Evolutionary conservation across 2,797 vertebrate genomes (phyloP).

Genomic region (Trematomus bernacchii): DNA sequence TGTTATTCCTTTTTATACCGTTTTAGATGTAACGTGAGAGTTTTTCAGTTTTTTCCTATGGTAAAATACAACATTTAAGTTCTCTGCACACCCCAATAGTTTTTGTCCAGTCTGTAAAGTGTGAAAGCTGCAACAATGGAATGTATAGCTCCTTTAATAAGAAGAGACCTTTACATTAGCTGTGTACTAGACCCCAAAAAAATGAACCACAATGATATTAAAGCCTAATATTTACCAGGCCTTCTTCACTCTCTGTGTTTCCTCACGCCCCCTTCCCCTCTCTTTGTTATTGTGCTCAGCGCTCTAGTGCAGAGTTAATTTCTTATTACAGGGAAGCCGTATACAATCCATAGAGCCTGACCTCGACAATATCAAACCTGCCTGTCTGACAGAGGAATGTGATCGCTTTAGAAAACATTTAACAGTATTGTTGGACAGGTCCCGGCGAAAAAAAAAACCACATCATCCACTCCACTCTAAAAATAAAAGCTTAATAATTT

Average conservation of each 20-base stretch:
- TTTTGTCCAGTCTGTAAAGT: slow-evolving; percentile 2
- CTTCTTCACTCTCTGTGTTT: slow-evolving; percentile 52
- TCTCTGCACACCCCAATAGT: neutral
- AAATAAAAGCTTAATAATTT: slow-evolving; percentile 84
- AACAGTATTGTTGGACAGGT: slow-evolving; percentile 66
- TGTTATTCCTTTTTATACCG: neutral
- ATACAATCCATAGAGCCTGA: slow-evolving; percentile 78
- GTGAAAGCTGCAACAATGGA: slow-evolving; percentile 21
- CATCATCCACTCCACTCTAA: slow-evolving; percentile 76
- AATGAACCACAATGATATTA: slow-evolving; percentile 55
- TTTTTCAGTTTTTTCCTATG: neutral
- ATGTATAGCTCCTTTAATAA: slow-evolving; percentile 55
- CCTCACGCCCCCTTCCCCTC: slow-evolving; percentile 23
- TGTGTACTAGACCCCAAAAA: slow-evolving; percentile 55
- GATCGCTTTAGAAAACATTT: slow-evolving; percentile 72
- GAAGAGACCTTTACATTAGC: slow-evolving; percentile 41
- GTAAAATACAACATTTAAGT: neutral
- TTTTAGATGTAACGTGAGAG: neutral
- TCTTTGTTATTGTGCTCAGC: slow-evolving; percentile 60
- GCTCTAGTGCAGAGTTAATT: slow-evolving; percentile 68
- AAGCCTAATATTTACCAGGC: slow-evolving; percentile 66
- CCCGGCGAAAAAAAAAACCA: slow-evolving; percentile 57
- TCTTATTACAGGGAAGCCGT: slow-evolving; percentile 71
- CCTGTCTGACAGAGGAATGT: slow-evolving; percentile 55
- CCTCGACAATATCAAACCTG: slow-evolving; percentile 70